These are phyloP conservation scores for Drosophila equinoxialis DNA, from an alignment of 1,140 invertebrate species.

Conservation along the genomic window DNA sequence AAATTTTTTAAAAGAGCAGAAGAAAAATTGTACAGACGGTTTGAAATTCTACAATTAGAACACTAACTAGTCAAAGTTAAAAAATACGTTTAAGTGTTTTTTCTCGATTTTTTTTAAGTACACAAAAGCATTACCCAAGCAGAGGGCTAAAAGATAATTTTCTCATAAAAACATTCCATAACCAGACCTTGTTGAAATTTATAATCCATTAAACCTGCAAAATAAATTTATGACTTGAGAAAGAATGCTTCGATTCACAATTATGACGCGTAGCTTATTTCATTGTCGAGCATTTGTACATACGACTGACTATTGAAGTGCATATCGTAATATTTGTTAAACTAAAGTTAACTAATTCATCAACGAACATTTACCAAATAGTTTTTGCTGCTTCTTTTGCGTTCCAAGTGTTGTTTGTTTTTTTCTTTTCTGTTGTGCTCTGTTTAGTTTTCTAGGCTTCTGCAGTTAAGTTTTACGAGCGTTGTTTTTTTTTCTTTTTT, in stretches of 20 bases:
- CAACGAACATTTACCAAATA: slow-evolving; percentile 6
- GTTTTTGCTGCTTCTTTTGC: slow-evolving; percentile 17
- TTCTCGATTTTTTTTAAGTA: too few relatives aligned
- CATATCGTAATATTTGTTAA: slow-evolving; percentile 14
- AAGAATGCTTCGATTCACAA: background rate
- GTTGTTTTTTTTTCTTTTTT: background rate
- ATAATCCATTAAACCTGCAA: too few relatives aligned
- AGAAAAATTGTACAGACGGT: too few relatives aligned
- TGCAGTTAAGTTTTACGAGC: slow-evolving; percentile 10
- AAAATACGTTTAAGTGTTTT: too few relatives aligned
- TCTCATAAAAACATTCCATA: too few relatives aligned
- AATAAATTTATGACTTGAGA: too few relatives aligned
- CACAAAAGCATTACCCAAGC: too few relatives aligned
- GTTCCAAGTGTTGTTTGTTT: slow-evolving; percentile 24
- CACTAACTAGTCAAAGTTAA: too few relatives aligned
- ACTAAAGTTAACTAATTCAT: slow-evolving; percentile 10
- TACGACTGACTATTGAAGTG: slow-evolving; percentile 15
- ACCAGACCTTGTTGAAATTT: too few relatives aligned
- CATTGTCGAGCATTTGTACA: background rate
- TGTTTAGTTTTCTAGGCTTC: slow-evolving; percentile 75
- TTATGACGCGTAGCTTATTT: slow-evolving; percentile 11
- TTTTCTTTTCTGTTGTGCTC: slow-evolving; percentile 68
- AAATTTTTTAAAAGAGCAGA: too few relatives aligned
- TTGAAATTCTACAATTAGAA: too few relatives aligned
- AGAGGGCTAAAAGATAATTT: too few relatives aligned